Base-by-base conservation (phyloP, 2,888 invertebrate species). In the Ophraella communa region DNA sequence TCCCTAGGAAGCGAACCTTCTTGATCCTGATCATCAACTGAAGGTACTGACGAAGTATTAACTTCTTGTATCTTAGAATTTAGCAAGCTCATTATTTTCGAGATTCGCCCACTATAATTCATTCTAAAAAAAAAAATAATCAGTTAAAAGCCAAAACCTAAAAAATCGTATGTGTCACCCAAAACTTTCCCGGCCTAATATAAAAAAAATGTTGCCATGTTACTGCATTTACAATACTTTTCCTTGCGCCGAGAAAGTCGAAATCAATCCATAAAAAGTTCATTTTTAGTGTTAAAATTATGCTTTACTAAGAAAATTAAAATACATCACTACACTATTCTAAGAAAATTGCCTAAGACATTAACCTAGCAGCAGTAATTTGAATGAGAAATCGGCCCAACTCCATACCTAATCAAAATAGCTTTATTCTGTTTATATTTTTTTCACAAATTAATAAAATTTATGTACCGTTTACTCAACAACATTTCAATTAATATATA, bases 171-270 rank as follows among this genome's bases (percentile, higher is more conserved):
- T 33, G 33, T 33, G 33, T 33, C 33, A 33, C 33, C 33, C 33
- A 33, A 33, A 33, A 33, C 33, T 21, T 51, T 24, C 33, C 27
- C 27, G 27, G 27, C 27, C 17, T n/a, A 53, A 53, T 30, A 53
- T 33, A 30, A 53, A 53, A 53, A 53, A 56, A 42, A 33, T 54
- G n/a, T 54, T 10, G 23, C 23, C 21, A 17, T 23, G n/a, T 33
- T 33, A 33, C 33, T 33, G 33, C 33, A 33, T 11, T 11, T 33
- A 33, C 33, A 33, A 33, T 33, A 33, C 33, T 33, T 33, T 33
- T 33, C 33, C 33, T 33, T 33, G 33, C 33, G 33, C 33, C 33
- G 33, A 33, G 33, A 33, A 33, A 33, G 24, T 24, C 24, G 24
- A 24, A 24, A 24, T 24, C 24, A 24, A 24, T 24, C 24, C 24